Evolutionary conservation across 2,113 vertebrate species (phyloP).

Genomic region (Salvelinus namaycush): DNA sequence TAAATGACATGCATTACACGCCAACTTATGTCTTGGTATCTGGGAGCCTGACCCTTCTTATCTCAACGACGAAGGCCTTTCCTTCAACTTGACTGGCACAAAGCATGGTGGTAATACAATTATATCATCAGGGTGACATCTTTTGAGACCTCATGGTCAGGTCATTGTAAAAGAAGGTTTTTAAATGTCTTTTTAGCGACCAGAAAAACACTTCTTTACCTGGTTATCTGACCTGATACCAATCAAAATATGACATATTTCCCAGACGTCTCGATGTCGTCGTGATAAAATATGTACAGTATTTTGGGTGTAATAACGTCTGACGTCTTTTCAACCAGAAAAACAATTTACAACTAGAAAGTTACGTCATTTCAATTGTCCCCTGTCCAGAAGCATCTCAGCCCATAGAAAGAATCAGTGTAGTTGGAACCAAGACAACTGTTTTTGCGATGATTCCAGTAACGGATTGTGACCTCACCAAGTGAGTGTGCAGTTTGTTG

Average conservation of each 20-base stretch:
- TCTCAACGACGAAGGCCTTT: background rate
- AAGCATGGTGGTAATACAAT: background rate
- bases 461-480: constrained; percentile 35
- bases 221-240: too few species aligned
- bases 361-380: background rate
- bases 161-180: too few species aligned
- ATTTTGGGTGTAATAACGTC: too few species aligned
- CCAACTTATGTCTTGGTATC: background rate
- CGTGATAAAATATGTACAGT: too few species aligned
- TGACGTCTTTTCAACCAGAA: too few species aligned
- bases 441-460: constrained; percentile 41
- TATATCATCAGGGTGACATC: too few species aligned
- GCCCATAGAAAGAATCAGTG: constrained; percentile 10
- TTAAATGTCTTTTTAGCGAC: too few species aligned
- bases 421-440: background rate
- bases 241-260: too few species aligned
- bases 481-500: constrained; percentile 28
- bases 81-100: background rate
- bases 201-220: too few species aligned
- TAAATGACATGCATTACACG: background rate
- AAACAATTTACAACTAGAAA: too few species aligned
- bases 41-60: background rate
- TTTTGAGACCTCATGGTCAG: too few species aligned
- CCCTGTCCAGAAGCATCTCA: background rate
- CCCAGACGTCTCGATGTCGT: too few species aligned